These are phyloP conservation scores for Eleginops maclovinus DNA, from an alignment of 2,113 vertebrate species.

Conservation along the genomic window DNA sequence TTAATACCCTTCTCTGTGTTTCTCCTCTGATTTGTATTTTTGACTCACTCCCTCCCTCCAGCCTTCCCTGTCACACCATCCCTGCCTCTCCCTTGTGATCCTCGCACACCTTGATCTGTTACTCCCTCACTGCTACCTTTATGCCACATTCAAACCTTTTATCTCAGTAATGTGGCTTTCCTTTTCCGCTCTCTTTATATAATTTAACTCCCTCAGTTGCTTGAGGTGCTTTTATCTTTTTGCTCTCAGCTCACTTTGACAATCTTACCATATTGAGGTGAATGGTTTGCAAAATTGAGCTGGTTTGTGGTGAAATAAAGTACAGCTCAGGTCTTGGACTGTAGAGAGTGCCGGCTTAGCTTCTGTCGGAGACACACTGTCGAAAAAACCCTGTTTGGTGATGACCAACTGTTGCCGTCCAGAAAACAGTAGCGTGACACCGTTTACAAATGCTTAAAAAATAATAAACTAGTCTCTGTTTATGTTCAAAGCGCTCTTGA, in stretches of 20 bases:
- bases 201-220: conserved; percentile 19
- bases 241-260: conserved; percentile 10
- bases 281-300: conserved; percentile 14
- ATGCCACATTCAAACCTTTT: conserved; percentile 55
- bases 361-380: conserved; percentile 8
- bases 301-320: conserved; percentile 6
- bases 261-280: conserved; percentile 8
- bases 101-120: conserved; percentile 34
- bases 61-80: conserved; percentile 36
- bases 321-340: neutral
- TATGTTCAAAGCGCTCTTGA: too few relatives aligned
- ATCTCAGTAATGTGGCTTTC: conserved; percentile 32
- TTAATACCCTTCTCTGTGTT: conserved; percentile 23
- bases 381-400: neutral
- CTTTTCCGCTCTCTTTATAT: conserved; percentile 20
- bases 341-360: neutral
- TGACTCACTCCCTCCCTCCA: conserved; percentile 37
- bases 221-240: neutral
- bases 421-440: neutral
- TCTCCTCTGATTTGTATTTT: conserved; percentile 35
- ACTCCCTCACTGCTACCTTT: conserved; percentile 44
- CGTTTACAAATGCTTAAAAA: neutral
- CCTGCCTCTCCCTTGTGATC: conserved; percentile 38
- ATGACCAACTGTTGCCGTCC: neutral
- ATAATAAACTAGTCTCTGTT: neutral